Evolutionary conservation across 2,113 vertebrate genomes (phyloP).

Genomic region (Piaya cayana): DNA sequence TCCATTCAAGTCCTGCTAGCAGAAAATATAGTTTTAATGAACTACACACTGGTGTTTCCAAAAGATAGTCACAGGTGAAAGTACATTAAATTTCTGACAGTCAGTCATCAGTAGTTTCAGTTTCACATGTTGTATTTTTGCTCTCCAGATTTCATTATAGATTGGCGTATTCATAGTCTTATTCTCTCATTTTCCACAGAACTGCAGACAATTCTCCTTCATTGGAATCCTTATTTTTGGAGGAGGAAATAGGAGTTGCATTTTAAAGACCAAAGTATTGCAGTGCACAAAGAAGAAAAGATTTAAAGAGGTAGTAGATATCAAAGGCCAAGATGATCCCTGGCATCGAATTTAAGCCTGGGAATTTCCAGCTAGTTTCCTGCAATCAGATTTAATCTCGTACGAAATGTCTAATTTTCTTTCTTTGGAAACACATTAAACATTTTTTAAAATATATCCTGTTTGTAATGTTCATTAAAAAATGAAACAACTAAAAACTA

Average conservation of each 20-base stretch:
- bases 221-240: neutral
- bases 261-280: neutral
- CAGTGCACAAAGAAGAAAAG: neutral
- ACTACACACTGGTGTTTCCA: neutral
- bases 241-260: neutral
- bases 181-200: neutral
- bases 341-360: neutral
- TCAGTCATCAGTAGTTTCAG: neutral
- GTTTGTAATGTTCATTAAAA: slow-evolving; percentile 16
- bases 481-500: neutral
- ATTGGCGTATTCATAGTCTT: neutral
- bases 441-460: neutral
- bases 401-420: slow-evolving; percentile 8
- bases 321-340: neutral
- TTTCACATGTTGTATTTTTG: neutral
- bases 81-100: neutral
- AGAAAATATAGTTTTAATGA: neutral
- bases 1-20: neutral
- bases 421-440: slow-evolving; percentile 4
- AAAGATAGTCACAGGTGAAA: neutral
- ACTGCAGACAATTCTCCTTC: neutral
- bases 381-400: slow-evolving; percentile 1
- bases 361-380: neutral
- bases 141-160: neutral
- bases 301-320: neutral